These are phyloP conservation scores for Harpalus rubripes DNA, from an alignment of 2,888 invertebrate species.

Conservation along the genomic window DNA sequence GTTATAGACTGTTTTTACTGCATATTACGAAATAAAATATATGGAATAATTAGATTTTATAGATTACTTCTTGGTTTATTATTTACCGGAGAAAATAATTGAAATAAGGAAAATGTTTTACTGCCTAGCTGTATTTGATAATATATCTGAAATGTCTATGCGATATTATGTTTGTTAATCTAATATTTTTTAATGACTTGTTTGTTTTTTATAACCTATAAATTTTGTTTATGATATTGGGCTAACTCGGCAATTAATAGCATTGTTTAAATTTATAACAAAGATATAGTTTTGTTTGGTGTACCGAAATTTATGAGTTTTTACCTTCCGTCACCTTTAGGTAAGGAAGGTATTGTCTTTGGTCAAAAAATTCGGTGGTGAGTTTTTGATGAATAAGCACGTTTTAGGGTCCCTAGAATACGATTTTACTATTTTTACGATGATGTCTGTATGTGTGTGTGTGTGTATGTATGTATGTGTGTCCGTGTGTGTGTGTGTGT, in stretches of 20 bases:
- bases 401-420: too few relatives aligned
- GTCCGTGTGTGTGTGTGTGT: too few relatives aligned
- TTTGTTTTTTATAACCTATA: slow-evolving; percentile 11
- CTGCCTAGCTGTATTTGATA: slow-evolving; percentile 24
- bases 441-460: too few relatives aligned
- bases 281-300: too few relatives aligned
- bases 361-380: too few relatives aligned
- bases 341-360: too few relatives aligned
- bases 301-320: too few relatives aligned
- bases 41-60: slow-evolving; percentile 37
- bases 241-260: neutral
- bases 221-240: neutral
- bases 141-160: neutral
- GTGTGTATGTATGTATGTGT: too few relatives aligned
- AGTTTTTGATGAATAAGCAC: too few relatives aligned
- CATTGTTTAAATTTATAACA: too few relatives aligned
- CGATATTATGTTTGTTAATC: slow-evolving; percentile 12
- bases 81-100: slow-evolving; percentile 3
- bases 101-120: slow-evolving; percentile 28
- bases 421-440: too few relatives aligned
- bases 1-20: slow-evolving; percentile 27
- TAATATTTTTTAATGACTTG: slow-evolving; percentile 19
- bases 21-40: slow-evolving; percentile 37
- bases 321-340: too few relatives aligned
- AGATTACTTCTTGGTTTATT: slow-evolving; percentile 29